Percentiles rank a stretch among this genome's conserved stretches.
phyloP scores from a whole-genome alignment of 2,113 vertebrate species.

The Murina feae region DNA sequence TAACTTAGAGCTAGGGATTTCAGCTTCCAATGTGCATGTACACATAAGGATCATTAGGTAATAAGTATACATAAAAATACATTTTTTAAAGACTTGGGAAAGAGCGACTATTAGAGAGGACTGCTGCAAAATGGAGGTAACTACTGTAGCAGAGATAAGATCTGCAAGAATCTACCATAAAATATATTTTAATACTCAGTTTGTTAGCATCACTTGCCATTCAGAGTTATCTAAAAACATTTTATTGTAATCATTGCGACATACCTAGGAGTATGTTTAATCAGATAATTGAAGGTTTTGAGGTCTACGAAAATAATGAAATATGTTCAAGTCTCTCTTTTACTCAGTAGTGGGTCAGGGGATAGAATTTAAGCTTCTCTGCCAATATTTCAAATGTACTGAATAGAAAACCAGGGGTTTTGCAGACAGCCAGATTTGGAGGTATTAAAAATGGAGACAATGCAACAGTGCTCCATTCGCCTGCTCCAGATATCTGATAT shows the following conservation, averaged over 20 bases:
- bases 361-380: neutral
- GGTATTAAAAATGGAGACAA: neutral
- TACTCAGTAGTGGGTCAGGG: neutral
- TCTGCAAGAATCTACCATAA: neutral
- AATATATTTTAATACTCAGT: neutral
- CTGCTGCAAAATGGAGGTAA: neutral
- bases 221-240: constrained; percentile 16
- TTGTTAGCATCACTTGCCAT: neutral
- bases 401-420: neutral
- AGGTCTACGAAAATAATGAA: neutral
- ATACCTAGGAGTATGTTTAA: neutral
- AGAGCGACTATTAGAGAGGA: neutral
- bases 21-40: neutral
- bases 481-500: neutral
- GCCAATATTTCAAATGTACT: neutral
- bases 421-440: neutral
- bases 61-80: neutral
- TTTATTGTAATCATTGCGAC: neutral
- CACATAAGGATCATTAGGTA: neutral
- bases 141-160: neutral
- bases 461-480: neutral
- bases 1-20: neutral
- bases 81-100: neutral
- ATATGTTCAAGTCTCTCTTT: neutral
- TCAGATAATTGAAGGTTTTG: neutral